Conservation (phyloP, 2,113 vertebrate genomes). For the Psilopogon haemacephalus region DNA sequence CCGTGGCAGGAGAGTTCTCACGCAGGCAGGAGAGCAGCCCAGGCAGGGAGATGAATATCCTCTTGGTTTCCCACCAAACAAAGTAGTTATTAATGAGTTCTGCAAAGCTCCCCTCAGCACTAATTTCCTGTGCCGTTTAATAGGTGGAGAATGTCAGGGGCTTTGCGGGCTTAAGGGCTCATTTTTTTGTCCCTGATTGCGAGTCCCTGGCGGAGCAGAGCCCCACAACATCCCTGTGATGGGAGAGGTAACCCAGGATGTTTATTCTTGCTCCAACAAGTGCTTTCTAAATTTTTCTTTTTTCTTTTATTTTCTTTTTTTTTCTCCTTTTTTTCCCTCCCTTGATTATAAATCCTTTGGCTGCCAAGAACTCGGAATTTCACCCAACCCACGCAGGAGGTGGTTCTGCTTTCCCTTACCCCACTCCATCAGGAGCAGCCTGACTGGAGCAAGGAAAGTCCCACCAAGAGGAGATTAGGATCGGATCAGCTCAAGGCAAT, state of each 20-base stretch:
- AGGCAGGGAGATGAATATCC: not conserved
- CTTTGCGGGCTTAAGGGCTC: not conserved
- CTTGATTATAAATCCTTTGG: not conserved
- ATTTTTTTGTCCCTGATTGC: not conserved
- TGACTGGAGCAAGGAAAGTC: not conserved
- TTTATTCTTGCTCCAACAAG: not conserved
- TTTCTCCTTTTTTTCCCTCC: not conserved
- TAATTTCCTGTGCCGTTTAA: slow-evolving; percentile 39
- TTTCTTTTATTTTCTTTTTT: too few relatives aligned
- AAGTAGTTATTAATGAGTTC: slow-evolving; percentile 2
- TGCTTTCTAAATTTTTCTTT: not conserved
- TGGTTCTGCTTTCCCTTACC: not conserved
- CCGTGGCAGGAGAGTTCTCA: not conserved
- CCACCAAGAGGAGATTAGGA: not conserved
- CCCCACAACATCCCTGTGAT: not conserved
- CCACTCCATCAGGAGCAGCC: not conserved
- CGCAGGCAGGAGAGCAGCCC: not conserved
- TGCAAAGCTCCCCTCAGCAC: not conserved
- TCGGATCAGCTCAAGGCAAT: not conserved
- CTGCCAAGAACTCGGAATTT: slow-evolving; percentile 17
- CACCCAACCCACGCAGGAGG: not conserved
- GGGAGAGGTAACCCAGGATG: not conserved
- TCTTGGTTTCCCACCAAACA: not conserved
- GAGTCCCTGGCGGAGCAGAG: not conserved
- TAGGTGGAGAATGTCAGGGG: not conserved